Percentiles rank a stretch among this genome's conserved stretches.
Conservation (phyloP, 2,888 invertebrate genomes). For the Campoplex capitator region DNA sequence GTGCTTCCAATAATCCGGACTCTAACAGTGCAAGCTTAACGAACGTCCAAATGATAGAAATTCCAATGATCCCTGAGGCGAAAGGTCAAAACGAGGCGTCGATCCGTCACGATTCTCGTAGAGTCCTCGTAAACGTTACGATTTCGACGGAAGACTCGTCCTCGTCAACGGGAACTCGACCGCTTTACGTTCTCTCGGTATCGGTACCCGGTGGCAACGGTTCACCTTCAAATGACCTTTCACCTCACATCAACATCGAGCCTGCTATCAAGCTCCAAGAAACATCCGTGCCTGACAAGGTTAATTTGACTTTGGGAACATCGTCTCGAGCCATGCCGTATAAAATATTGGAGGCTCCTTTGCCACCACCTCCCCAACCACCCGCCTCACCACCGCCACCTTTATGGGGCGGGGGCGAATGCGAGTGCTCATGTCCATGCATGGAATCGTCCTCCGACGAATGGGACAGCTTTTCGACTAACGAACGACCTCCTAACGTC, state of each 20-base stretch:
- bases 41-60: background rate
- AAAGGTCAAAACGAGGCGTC: constrained; percentile 3
- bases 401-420: constrained; percentile 89
- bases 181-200: constrained; percentile 92
- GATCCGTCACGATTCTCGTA: constrained; percentile 83
- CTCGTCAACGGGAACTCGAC: constrained; percentile 86
- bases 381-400: constrained; percentile 78
- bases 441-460: constrained; percentile 85
- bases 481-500: constrained; percentile 55
- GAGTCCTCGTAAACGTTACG: constrained; percentile 92
- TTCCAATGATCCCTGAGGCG: constrained; percentile 73
- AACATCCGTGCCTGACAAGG: background rate
- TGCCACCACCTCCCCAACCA: constrained; percentile 81
- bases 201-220: constrained; percentile 90
- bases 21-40: constrained; percentile 31
- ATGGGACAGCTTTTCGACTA: constrained; percentile 77
- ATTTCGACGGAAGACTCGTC: constrained; percentile 90
- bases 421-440: constrained; percentile 91
- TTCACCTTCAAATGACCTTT: constrained; percentile 79
- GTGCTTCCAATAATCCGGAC: constrained; percentile 39
- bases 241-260: constrained; percentile 86
- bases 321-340: constrained; percentile 35
- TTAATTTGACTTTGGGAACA: constrained; percentile 23
- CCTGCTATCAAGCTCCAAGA: constrained; percentile 81
- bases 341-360: constrained; percentile 70